Base-by-base conservation (phyloP, 2,888 invertebrate species). In the Stenurella melanura region DNA sequence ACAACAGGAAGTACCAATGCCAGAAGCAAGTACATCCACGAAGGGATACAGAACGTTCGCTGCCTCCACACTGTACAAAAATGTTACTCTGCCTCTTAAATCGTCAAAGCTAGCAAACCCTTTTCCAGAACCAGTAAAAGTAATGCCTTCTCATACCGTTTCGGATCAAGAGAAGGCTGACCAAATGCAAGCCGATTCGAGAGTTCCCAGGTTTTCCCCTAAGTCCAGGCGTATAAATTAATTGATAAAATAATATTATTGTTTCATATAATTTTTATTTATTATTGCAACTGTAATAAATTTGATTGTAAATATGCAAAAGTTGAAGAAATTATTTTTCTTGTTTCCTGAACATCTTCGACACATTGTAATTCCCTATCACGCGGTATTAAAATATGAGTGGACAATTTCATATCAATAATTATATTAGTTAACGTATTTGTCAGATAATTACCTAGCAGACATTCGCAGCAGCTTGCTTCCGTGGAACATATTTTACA, bases 101-200 rank as follows among this genome's bases (percentile, higher is more conserved):
- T 80, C 80, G 17, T 85, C 88, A 1, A 88, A 86, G 70, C 75
- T 89, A 77, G 87, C 89, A 0, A 88, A 84, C 73, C 89, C 89
- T 5, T 89, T 89, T 81, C 89, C 89, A 0, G 88, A 89, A 56
- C 89, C 89, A 0, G 87, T 89, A 0, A 89, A 89, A 75, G 82
- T 86, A 71, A 89, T 89, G 87, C 85, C 84, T 11, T 88, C 89
- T 0, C 87, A 88, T 75, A 87, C 86, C 3, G 84, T 88, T 4
- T 87, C 89, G 10, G 89, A 89, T 80, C 86, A 88, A 73, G 89
- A 89, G 74, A 89, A 89, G 75, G 88, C 89, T 3, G 85, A 87
- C 9, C 87, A 87, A 74, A 89, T 88, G 87, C 84, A 86, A 74
- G 86, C 87, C 9, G 88, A 88, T 69, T 78, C 77, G 21, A 75